Conservation (phyloP, 2,797 vertebrate genomes). For the Otolemur crassicaudatus region DNA sequence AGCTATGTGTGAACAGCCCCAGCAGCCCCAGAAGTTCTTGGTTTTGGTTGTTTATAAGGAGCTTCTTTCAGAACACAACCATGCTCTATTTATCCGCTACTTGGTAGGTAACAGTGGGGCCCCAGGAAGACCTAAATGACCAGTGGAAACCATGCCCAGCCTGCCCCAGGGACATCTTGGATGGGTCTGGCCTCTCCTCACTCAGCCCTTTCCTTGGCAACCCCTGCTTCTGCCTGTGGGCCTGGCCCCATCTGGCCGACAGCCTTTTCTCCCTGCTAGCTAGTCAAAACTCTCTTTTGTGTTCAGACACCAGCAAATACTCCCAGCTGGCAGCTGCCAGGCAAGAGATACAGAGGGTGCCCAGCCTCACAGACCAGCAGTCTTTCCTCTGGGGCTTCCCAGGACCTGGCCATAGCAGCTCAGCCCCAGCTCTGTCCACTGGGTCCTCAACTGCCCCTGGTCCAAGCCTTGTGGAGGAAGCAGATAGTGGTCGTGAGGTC, state of each 20-base stretch:
- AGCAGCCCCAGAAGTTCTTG: conserved; percentile 57
- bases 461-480: neutral
- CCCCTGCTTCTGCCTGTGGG: conserved; percentile 51
- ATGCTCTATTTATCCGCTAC: neutral
- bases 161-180: neutral
- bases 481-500: neutral
- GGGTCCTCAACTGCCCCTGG: neutral
- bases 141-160: neutral
- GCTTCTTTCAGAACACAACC: neutral
- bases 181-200: neutral
- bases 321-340: neutral
- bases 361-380: neutral
- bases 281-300: conserved; percentile 75
- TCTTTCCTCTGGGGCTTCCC: neutral
- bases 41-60: conserved; percentile 20
- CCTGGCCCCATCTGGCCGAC: conserved; percentile 61
- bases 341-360: neutral
- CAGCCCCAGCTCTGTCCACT: neutral
- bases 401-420: neutral
- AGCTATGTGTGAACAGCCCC: neutral
- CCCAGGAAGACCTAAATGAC: neutral
- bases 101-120: neutral
- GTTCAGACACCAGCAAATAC: conserved; percentile 30
- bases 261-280: conserved; percentile 3
- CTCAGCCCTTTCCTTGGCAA: conserved; percentile 35